Conservation (phyloP, 2,797 vertebrate species). For the Sparidentex hasta region DNA sequence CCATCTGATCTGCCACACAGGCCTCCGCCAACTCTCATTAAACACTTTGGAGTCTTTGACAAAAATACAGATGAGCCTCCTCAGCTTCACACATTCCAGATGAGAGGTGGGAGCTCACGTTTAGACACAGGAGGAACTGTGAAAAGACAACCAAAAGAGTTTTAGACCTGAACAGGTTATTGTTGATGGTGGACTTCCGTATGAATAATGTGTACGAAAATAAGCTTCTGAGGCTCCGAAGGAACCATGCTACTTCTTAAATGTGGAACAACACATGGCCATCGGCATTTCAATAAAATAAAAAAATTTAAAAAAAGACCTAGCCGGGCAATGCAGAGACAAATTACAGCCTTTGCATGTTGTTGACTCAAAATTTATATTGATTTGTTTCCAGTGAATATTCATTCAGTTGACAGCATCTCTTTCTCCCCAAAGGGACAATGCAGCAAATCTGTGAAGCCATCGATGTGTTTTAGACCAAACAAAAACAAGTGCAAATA, state of each 20-base stretch:
- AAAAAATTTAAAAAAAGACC: neutral
- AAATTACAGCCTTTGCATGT: conserved; percentile 57
- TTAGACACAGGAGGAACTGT: conserved; percentile 62
- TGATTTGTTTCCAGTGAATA: conserved; percentile 59
- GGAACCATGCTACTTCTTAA: conserved; percentile 48
- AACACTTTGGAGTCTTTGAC: conserved; percentile 79
- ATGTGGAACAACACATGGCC: conserved; percentile 56
- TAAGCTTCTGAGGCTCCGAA: conserved; percentile 30
- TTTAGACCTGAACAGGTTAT: conserved; percentile 37
- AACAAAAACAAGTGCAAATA: conserved; percentile 45
- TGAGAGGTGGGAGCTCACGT: conserved; percentile 71
- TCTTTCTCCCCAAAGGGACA: conserved; percentile 50
- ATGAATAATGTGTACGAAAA: conserved; percentile 41
- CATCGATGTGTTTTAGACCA: conserved; percentile 47
- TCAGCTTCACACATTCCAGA: conserved; percentile 68
- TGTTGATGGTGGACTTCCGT: conserved; percentile 23
- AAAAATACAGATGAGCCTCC: conserved; percentile 79
- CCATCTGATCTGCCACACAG: conserved; percentile 80
- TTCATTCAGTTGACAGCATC: conserved; percentile 55
- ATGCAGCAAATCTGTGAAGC: conserved; percentile 38
- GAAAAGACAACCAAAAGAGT: conserved; percentile 30
- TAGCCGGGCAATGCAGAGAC: conserved; percentile 16
- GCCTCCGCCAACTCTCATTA: conserved; percentile 82
- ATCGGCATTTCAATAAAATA: conserved; percentile 42
- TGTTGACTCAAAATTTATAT: conserved; percentile 60